Evolutionary conservation across 2,888 invertebrate genomes (phyloP), one percentile per base, ranked within the genome.

Genomic region (Uloborus plumipes): DNA sequence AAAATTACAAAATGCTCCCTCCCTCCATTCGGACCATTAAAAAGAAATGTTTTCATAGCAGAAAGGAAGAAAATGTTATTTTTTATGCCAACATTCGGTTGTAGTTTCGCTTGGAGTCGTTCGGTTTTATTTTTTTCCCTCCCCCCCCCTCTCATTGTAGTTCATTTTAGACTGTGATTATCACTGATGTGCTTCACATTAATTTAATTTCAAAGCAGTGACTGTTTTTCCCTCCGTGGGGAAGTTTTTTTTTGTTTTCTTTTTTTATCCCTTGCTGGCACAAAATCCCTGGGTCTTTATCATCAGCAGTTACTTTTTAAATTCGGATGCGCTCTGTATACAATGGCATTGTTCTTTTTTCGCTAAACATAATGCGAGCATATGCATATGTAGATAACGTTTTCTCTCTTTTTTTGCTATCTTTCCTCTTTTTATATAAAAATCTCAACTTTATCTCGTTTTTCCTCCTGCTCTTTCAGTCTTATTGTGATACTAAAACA

Each of bases 191-290:
- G 75, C 65, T 76, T 76, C 75, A 58, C 81, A 82, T 82, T 82
- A 75, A 82, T 82, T 76, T 82, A 82, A 82, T 82, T 76, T 74
- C 74, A 75, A 81, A 74, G 64, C 51, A 72, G 65, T 15, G 65
- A 64, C 65, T 73, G 73, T 73, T 70, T 75, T 72, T 61, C 53
- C 22, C 62, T 72, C 15, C 53, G 13, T 22, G 53, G 59, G 75
- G 75, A 47, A 26, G 26, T 26, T 26, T 26, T 26, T 26, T 49
- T 59, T 50, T 53, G 13, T 61, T 39, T 58, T 77, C 55, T 77
- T 65, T 49, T 31, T 58, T 67, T 64, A 58, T 39, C 39, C 39
- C 39, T 39, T 39, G 39, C 39, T 39, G 26, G 39, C 39, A 39
- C 9, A 39, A 39, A 39, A 39, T 39, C 39, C 39, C 72, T 62